These are phyloP conservation scores for Hippocampus comes DNA, from an alignment of 2,113 vertebrate species.

Conservation along the genomic window DNA sequence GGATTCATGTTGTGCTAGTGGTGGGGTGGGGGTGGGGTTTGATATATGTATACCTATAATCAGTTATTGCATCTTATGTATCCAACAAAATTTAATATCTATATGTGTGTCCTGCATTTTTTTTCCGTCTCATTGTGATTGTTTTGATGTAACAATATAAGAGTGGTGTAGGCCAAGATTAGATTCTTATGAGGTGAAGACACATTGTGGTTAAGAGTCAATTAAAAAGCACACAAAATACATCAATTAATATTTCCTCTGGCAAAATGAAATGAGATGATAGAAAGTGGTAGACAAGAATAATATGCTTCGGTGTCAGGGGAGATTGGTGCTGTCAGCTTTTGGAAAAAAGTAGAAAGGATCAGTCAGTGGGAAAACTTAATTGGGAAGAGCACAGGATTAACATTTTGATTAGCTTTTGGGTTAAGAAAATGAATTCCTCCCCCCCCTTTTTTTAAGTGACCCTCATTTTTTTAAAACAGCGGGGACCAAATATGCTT, in stretches of 20 bases:
- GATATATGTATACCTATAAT: no score
- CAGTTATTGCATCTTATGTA: no score
- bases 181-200: conserved; percentile 5
- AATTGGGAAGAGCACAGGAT: conserved; percentile 57
- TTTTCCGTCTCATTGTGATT: neutral
- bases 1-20: no score
- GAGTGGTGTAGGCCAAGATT: neutral
- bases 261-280: conserved; percentile 45
- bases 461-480: conserved; percentile 52
- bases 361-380: conserved; percentile 59
- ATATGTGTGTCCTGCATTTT: no score
- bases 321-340: conserved; percentile 23
- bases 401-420: conserved; percentile 60
- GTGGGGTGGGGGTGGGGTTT: no score
- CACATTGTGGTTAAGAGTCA: conserved; percentile 9
- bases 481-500: conserved; percentile 41
- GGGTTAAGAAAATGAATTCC: conserved; percentile 48
- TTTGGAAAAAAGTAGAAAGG: conserved; percentile 30
- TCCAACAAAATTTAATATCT: no score
- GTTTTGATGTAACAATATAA: neutral
- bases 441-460: conserved; percentile 23
- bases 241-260: conserved; percentile 37
- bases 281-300: conserved; percentile 35
- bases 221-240: conserved; percentile 22
- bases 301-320: conserved; percentile 45